Evolutionary conservation across 2,113 vertebrate genomes (phyloP).

Genomic region (Nycticryphes semicollaris): DNA sequence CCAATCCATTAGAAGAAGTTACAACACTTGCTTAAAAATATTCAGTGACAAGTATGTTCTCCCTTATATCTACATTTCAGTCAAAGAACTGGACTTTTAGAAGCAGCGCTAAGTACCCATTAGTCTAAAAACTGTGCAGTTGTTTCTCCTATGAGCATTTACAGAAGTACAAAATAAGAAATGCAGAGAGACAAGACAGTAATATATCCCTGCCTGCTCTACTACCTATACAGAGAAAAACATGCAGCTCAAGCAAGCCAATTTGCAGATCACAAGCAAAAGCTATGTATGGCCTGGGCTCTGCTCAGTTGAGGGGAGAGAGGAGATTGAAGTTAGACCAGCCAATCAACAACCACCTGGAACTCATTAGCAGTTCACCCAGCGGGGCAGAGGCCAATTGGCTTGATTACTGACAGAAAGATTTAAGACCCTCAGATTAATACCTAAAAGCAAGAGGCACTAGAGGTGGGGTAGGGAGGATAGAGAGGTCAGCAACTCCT

Average conservation of each 20-base stretch:
- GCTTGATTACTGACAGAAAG: background rate
- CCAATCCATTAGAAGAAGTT: background rate
- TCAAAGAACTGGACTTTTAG: fast-evolving
- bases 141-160: background rate
- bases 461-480: background rate
- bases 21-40: background rate
- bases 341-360: background rate
- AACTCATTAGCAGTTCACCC: background rate
- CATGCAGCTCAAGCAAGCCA: fast-evolving
- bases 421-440: background rate
- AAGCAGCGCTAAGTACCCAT: background rate
- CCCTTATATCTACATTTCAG: background rate
- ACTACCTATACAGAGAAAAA: background rate
- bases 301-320: background rate
- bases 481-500: background rate
- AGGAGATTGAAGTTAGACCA: background rate
- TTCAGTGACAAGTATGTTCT: background rate
- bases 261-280: background rate
- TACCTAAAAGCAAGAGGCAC: background rate
- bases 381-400: background rate
- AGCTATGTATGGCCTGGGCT: background rate
- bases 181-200: background rate
- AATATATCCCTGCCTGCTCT: background rate
- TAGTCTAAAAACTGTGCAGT: background rate
- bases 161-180: background rate